Evolutionary conservation across 92 coral and sea anemone genomes (phyloP), one percentile per base, ranked within the genome.

Genomic region (Micromussa lordhowensis): DNA sequence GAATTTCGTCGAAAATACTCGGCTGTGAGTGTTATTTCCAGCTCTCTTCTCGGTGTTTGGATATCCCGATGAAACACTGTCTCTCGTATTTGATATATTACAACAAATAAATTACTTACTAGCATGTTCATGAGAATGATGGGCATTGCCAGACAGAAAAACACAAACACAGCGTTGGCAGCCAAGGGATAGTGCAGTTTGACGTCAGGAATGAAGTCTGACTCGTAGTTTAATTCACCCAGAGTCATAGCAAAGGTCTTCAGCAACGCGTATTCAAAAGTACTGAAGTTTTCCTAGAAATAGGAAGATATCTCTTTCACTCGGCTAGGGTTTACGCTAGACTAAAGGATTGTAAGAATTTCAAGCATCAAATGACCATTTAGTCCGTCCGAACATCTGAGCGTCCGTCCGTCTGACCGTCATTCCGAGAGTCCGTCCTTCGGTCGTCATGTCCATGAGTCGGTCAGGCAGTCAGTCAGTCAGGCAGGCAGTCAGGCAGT

Each of bases 41-140:
- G n/a, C n/a, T n/a, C n/a, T n/a, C n/a, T n/a, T n/a, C n/a, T n/a
- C n/a, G n/a, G n/a, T n/a, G n/a, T n/a, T n/a, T n/a, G n/a, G n/a
- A n/a, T n/a, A n/a, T n/a, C n/a, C n/a, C n/a, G n/a, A n/a, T n/a
- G n/a, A n/a, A n/a, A n/a, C n/a, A n/a, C n/a, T n/a, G n/a, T n/a
- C n/a, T n/a, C n/a, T n/a, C n/a, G n/a, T n/a, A n/a, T n/a, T n/a
- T n/a, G n/a, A n/a, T n/a, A n/a, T n/a, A n/a, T n/a, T 18, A 13
- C 1, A 51, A 32, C 24, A 11, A 54, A 7, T 11, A 61, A 58
- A 81, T n/a, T 30, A 35, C 97, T 51, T 94, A 95, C 98, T 96
- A 95, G 85, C 98, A 95, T 95, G 85, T 95, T 95, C 98, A 95
- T 95, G 36, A 95, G 91, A 49, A 95, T 95, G 79, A 95, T 95